Conservation (phyloP, 2,797 vertebrate genomes). For the Crocodylus rhombifer region DNA sequence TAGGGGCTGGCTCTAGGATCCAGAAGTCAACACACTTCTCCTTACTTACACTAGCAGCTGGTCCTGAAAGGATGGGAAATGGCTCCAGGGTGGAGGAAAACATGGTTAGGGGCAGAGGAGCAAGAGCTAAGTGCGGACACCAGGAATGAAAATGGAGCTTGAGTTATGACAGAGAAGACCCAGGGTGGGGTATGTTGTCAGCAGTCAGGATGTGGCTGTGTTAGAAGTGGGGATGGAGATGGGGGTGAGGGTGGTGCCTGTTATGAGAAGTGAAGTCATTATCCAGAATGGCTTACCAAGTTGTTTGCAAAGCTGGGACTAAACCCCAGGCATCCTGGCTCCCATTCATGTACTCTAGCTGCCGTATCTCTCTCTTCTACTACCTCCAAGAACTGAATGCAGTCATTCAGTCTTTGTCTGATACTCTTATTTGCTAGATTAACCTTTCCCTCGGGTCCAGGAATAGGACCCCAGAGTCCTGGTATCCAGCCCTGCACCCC, state of each 20-base stretch:
- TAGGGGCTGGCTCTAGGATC: neutral
- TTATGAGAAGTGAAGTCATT: neutral
- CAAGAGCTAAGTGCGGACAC: too few relatives aligned
- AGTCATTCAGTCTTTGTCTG: neutral
- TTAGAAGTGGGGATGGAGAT: neutral
- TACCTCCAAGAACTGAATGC: neutral
- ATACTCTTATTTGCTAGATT: neutral
- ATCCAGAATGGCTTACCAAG: too few relatives aligned
- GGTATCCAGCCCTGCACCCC: neutral
- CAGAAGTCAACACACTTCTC: rapidly evolving
- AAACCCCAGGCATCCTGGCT: neutral
- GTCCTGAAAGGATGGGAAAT: neutral
- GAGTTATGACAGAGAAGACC: neutral
- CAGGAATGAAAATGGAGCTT: neutral
- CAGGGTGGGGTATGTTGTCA: neutral
- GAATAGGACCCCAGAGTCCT: neutral
- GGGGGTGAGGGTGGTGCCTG: neutral
- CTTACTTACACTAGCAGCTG: neutral
- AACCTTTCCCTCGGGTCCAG: neutral
- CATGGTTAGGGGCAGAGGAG: neutral
- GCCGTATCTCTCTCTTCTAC: neutral
- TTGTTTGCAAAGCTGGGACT: neutral
- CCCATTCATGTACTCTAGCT: neutral
- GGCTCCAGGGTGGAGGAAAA: neutral
- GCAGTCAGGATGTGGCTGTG: neutral